Percentiles rank a stretch among this genome's conserved stretches.
phyloP scores from a whole-genome alignment of 2,888 invertebrate genomes.

The Masnerella sp. region DNA sequence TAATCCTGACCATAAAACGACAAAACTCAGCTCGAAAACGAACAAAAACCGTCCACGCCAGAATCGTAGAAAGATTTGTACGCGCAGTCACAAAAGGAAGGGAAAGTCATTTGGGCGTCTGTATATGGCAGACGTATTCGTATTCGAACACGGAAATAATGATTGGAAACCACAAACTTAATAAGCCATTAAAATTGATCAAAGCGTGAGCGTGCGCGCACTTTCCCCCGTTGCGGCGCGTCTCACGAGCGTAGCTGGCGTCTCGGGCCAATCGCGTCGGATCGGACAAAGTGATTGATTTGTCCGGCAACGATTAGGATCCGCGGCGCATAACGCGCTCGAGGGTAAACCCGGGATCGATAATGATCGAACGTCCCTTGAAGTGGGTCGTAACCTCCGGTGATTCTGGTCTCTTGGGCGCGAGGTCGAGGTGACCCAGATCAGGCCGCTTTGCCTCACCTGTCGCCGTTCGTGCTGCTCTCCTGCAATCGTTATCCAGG shows the following conservation, averaged over 20 bases:
- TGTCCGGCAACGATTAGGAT: conserved; percentile 48
- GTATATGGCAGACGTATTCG: neutral
- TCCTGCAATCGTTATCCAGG: conserved; percentile 77
- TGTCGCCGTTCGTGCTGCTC: conserved; percentile 65
- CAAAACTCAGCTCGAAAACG: too few species aligned
- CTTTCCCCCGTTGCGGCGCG: conserved; percentile 7
- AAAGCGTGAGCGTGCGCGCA: neutral
- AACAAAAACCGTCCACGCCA: too few species aligned
- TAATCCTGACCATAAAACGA: too few species aligned
- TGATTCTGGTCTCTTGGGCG: conserved; percentile 72
- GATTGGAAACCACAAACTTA: conserved; percentile 8
- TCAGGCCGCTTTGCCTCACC: conserved; percentile 69
- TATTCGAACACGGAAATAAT: conserved; percentile 15
- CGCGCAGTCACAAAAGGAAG: conserved; percentile 8
- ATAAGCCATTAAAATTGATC: conserved; percentile 30
- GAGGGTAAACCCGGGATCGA: conserved; percentile 63
- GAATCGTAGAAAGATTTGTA: too few species aligned
- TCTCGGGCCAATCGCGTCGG: conserved; percentile 17
- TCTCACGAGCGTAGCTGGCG: conserved; percentile 6
- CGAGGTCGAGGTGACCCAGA: conserved; percentile 75
- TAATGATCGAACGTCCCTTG: conserved; percentile 69
- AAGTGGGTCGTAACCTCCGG: conserved; percentile 73
- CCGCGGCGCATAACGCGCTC: conserved; percentile 45
- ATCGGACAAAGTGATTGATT: conserved; percentile 50
- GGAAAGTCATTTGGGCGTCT: conserved; percentile 13